Evolutionary conservation across 2,113 vertebrate genomes (phyloP), one percentile per base, ranked within the genome.

Genomic region (Ictalurus furcatus): DNA sequence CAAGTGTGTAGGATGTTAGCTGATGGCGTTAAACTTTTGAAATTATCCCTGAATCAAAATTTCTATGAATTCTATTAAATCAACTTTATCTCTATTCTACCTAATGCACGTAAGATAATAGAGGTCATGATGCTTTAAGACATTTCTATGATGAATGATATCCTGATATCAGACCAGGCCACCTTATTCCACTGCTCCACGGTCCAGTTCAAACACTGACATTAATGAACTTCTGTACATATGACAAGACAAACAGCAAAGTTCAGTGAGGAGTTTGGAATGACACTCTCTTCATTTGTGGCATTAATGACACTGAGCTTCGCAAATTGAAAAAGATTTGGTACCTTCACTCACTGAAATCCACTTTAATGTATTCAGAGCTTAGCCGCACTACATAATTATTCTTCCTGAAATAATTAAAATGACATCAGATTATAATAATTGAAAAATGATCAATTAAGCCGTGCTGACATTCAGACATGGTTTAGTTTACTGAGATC

Each of bases 321-420:
- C 37, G n/a, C 76, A 52, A 79, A 79, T 2, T 54, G 34, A 34
- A 40, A 37, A 69, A 37, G 16, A 25, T 54, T 54, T 79, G 14
- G 0, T 54, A 8, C 14, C 13, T 80, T 23, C 73, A 9, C 28
- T 80, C 78, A 30, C 78, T 30, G 0, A 80, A 56, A 80, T 56
- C 48, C 48, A 80, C n/a, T 58, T 82, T 34, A 12, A 82, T 59
- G 34, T 37, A 82, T 59, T 59, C 80, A 82, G 3, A 11, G 54
- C 54, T 82, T 59, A 0, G n/a, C 54, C 58, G 30, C 21, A 23
- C 48, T 78, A 28, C 40, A 28, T 52, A 78, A 54, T 30, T 34
- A 56, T 34, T 85, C n/a, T 34, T 71, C 48, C 25, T 13, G 65
- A 85, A 34, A 59, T 85, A 71, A 85, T 73, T 4, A 71, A 85